A percentile compares a stretch with the other conserved stretches of the same genome.
These are phyloP conservation scores for Cylindroiulus punctatus DNA, from an alignment of 2,888 invertebrate genomes.

Conservation along the genomic window DNA sequence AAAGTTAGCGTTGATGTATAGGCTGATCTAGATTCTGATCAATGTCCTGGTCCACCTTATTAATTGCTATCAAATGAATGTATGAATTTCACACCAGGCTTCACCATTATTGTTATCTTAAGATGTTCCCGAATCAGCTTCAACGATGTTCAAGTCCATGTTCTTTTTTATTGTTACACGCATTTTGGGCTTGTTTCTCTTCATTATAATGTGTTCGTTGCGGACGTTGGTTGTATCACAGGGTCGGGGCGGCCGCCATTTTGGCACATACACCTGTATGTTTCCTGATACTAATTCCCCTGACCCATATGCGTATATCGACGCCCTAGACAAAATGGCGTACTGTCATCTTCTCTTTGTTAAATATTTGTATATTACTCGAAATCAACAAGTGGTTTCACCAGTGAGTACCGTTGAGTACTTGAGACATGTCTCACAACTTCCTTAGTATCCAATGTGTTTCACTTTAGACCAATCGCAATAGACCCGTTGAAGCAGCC, in stretches of 20 bases:
- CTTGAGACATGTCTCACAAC: neutral
- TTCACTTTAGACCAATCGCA: neutral
- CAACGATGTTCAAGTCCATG: constrained; percentile 4
- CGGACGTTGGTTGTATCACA: neutral
- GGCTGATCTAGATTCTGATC: neutral
- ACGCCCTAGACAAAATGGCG: neutral
- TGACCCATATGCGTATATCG: neutral
- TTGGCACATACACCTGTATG: neutral
- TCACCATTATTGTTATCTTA: constrained; percentile 15
- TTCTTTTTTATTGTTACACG: neutral
- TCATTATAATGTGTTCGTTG: neutral
- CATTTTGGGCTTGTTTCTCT: neutral
- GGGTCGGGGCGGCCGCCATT: constrained; percentile 8
- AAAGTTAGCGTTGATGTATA: too few species aligned
- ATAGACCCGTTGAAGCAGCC: neutral
- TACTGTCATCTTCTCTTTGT: constrained; percentile 35
- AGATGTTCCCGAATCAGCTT: neutral
- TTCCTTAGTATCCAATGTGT: neutral
- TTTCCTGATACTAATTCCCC: neutral
- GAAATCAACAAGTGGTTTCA: neutral
- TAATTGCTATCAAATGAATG: neutral
- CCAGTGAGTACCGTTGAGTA: neutral
- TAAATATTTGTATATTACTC: constrained; percentile 16
- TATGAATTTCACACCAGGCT: neutral
- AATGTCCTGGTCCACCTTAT: neutral